These are phyloP conservation scores for Arenaria interpres DNA, from an alignment of 2,113 vertebrate species.

Conservation along the genomic window DNA sequence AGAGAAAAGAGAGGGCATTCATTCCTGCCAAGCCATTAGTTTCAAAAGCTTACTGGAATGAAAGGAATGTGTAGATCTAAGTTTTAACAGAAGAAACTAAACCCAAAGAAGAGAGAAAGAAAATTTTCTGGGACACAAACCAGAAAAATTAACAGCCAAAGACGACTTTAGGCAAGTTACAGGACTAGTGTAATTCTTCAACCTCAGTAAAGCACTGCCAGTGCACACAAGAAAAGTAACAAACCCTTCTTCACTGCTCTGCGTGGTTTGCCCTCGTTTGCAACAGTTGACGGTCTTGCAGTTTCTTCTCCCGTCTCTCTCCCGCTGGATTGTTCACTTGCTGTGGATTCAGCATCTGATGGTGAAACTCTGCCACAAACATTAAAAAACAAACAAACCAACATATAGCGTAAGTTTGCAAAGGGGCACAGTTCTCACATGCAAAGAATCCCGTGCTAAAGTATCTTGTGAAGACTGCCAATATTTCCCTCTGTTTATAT, in stretches of 20 bases:
- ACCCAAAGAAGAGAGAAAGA: background rate
- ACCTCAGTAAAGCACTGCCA: background rate
- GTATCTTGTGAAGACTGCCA: background rate
- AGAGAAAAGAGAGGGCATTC: background rate
- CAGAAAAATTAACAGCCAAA: background rate
- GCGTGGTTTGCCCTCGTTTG: slow-evolving; percentile 79
- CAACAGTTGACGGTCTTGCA: slow-evolving; percentile 71
- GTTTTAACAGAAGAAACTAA: background rate
- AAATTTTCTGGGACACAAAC: background rate
- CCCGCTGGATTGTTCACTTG: slow-evolving; percentile 89
- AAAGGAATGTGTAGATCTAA: background rate
- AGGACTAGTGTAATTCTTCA: background rate
- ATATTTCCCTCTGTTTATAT: background rate
- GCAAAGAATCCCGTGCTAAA: background rate
- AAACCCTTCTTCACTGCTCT: slow-evolving; percentile 81
- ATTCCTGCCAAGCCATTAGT: background rate
- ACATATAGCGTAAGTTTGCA: background rate
- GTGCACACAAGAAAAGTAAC: slow-evolving; percentile 16
- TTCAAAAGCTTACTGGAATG: background rate
- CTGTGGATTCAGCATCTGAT: slow-evolving; percentile 89
- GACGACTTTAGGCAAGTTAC: background rate
- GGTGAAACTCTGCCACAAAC: slow-evolving; percentile 84
- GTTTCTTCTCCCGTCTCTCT: slow-evolving; percentile 84
- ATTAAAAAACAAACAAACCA: background rate
- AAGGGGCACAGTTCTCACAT: background rate